Evolutionary conservation across 1,140 invertebrate species (phyloP).

Genomic region (Drosophila littoralis): DNA sequence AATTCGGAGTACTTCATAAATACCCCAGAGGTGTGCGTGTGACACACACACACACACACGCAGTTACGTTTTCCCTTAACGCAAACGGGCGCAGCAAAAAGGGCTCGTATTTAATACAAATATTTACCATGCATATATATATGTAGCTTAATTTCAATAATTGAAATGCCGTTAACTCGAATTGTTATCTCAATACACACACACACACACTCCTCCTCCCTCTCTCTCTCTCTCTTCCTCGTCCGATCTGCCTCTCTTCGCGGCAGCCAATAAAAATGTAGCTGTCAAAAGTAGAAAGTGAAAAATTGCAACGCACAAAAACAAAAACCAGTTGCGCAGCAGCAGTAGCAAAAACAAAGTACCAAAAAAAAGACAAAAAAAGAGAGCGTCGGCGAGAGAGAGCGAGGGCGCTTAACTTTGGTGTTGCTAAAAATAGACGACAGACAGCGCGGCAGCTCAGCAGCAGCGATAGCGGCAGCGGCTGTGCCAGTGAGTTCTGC

Average conservation of each 20-base stretch:
- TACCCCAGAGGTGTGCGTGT: conserved; percentile 45
- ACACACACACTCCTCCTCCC: no score
- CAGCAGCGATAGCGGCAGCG: background rate
- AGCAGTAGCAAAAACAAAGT: conserved; percentile 20
- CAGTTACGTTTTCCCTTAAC: background rate
- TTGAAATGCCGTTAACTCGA: conserved; percentile 25
- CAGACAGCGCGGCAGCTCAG: background rate
- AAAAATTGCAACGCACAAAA: conserved; percentile 43
- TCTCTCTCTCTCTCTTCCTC: conserved; percentile 1
- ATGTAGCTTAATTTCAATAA: background rate
- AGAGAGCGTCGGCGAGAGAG: conserved; percentile 1
- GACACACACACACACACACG: conserved; percentile 2
- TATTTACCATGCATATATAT: background rate
- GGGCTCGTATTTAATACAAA: background rate
- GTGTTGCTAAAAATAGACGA: conserved; percentile 20
- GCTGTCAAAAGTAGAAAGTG: conserved; percentile 57
- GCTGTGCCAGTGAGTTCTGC: background rate
- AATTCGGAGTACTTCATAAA: conserved; percentile 36
- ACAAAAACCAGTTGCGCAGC: conserved; percentile 39
- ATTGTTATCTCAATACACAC: conserved; percentile 21
- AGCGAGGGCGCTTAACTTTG: conserved; percentile 5
- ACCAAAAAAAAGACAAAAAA: conserved; percentile 4
- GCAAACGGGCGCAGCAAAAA: background rate
- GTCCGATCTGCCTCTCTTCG: conserved; percentile 9
- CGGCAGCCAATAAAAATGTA: conserved; percentile 6